Percentiles rank a stretch among this genome's conserved stretches.
Conservation (phyloP, 2,888 invertebrate genomes). For the Synanthedon myopaeformis region DNA sequence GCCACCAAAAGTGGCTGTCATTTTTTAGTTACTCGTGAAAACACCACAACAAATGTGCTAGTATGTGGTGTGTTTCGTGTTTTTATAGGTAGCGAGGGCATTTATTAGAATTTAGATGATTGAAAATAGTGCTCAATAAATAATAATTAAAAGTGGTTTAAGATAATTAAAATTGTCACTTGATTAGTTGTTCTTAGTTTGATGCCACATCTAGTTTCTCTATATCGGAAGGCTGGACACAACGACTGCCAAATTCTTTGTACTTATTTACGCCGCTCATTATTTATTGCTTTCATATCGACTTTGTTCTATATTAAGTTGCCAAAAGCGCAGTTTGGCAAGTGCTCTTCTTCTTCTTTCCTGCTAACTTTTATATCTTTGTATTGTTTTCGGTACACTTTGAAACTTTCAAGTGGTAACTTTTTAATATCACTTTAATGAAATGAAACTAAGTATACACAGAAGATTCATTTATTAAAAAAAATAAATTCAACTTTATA, state of each 20-base stretch:
- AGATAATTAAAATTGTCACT: no score
- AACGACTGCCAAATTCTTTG: slow-evolving; percentile 61
- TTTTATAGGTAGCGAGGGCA: no score
- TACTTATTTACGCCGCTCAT: slow-evolving; percentile 58
- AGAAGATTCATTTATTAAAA: no score
- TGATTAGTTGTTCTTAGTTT: background rate
- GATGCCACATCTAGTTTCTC: slow-evolving; percentile 26
- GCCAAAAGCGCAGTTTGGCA: slow-evolving; percentile 44
- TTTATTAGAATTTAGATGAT: no score
- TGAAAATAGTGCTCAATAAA: no score
- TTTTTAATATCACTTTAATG: slow-evolving; percentile 4
- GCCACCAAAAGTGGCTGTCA: no score
- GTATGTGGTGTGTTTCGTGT: no score
- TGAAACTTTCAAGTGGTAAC: slow-evolving; percentile 16
- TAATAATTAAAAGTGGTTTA: no score
- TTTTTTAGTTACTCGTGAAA: no score
- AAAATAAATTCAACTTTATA: no score
- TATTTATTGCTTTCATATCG: slow-evolving; percentile 59
- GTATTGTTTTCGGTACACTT: slow-evolving; percentile 19
- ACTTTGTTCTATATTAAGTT: slow-evolving; percentile 27
- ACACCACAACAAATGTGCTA: no score
- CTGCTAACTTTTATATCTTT: slow-evolving; percentile 30
- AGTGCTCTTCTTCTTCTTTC: slow-evolving; percentile 25
- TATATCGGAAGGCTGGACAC: slow-evolving; percentile 33
- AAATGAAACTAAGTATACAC: no score